Conservation (phyloP, 2,797 vertebrate genomes). For the Sphenodon punctatus region DNA sequence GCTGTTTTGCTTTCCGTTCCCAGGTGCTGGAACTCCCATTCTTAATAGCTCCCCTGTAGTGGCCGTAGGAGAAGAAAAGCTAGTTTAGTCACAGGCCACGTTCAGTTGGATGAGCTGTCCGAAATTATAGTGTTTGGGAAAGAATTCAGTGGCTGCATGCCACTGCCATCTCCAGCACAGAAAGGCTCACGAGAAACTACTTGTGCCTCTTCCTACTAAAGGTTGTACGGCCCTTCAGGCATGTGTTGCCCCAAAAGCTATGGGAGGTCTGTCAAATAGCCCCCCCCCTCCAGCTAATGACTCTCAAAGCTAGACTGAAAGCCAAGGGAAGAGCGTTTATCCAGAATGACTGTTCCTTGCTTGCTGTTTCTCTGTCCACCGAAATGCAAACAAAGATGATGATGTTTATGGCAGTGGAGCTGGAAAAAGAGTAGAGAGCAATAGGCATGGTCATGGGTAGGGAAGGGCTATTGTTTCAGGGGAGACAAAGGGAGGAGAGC, state of each 20-base stretch:
- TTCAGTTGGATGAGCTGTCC: rapidly evolving
- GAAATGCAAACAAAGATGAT: too few relatives aligned
- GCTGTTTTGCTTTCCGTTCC: not conserved
- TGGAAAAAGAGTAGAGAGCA: too few relatives aligned
- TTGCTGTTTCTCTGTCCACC: too few relatives aligned
- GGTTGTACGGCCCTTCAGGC: too few relatives aligned
- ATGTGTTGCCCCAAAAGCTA: too few relatives aligned
- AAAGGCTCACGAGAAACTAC: too few relatives aligned
- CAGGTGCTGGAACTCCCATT: not conserved
- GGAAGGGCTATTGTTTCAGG: too few relatives aligned
- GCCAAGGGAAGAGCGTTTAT: rapidly evolving
- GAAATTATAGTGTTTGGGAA: not conserved
- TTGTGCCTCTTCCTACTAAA: rapidly evolving
- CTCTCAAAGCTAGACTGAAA: not conserved
- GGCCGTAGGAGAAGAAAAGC: not conserved
- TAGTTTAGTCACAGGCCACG: not conserved
- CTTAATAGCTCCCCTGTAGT: not conserved
- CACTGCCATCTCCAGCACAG: rapidly evolving
- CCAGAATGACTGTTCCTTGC: not conserved
- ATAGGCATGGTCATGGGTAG: too few relatives aligned
- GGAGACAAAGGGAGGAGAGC: too few relatives aligned
- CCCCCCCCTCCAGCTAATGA: rapidly evolving
- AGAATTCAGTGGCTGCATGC: not conserved
- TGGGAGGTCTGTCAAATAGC: too few relatives aligned
- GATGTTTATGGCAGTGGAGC: too few relatives aligned